Evolutionary conservation across 2,888 invertebrate species (phyloP).

Genomic region (Rhamnusium bicolor): DNA sequence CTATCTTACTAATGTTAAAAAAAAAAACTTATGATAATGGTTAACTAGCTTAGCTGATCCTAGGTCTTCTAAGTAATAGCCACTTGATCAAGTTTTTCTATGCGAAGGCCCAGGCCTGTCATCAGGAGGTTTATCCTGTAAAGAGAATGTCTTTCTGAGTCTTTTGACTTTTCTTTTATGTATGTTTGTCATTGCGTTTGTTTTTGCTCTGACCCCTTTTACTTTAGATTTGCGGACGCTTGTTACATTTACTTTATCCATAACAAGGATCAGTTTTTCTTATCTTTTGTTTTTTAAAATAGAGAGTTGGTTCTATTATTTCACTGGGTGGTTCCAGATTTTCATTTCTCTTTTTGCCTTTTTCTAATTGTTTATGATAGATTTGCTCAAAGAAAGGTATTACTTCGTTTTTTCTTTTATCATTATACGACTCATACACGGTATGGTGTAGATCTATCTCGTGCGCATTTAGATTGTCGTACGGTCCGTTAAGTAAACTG

Average conservation of each 20-base stretch:
- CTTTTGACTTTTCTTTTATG: constrained; percentile 44
- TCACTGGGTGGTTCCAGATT: constrained; percentile 20
- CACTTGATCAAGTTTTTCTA: constrained; percentile 45
- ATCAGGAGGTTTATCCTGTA: no score
- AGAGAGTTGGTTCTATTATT: constrained; percentile 31
- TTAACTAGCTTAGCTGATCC: no score
- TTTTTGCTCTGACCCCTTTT: constrained; percentile 39
- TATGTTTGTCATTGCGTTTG: constrained; percentile 33
- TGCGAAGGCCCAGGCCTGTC: no score
- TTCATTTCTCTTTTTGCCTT: no score
- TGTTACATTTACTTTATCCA: constrained; percentile 44
- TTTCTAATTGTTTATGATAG: no score
- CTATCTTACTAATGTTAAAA: no score
- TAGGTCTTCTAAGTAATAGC: constrained; percentile 44
- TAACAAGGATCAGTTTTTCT: constrained; percentile 36
- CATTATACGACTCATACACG: constrained; percentile 47
- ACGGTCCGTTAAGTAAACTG: constrained; percentile 50
- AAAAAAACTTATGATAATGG: no score
- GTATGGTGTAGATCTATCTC: constrained; percentile 46
- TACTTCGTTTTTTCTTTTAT: constrained; percentile 49
- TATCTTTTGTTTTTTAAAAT: constrained; percentile 41
- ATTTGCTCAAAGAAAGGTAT: no score
- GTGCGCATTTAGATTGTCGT: constrained; percentile 49
- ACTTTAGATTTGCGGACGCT: constrained; percentile 41
- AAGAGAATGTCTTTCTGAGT: no score